Conservation (phyloP, 2,797 vertebrate genomes). For the Selene dorsalis region DNA sequence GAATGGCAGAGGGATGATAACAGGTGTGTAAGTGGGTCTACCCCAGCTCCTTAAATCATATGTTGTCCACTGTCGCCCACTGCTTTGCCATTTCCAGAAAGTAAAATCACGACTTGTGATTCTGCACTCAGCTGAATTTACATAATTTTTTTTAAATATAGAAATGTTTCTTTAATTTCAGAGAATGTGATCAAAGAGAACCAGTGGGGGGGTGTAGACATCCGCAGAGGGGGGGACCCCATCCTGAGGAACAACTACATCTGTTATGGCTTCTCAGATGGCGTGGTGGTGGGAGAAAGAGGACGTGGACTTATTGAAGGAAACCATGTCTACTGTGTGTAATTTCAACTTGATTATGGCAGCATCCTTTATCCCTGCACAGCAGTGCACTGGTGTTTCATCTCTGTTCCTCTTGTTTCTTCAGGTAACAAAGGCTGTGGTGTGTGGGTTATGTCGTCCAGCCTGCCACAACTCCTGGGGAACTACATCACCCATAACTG, state of each 20-base stretch:
- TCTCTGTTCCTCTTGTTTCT: slow-evolving; percentile 7
- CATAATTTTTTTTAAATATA: neutral
- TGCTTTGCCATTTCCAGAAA: neutral
- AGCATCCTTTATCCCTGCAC: neutral
- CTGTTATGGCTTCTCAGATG: slow-evolving; percentile 91
- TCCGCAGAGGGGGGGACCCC: slow-evolving; percentile 90
- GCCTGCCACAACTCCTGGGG: slow-evolving; percentile 90
- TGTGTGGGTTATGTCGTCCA: slow-evolving; percentile 93
- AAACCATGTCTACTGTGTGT: slow-evolving; percentile 91
- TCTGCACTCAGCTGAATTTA: accelerated
- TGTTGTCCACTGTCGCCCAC: neutral
- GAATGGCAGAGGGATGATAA: slow-evolving; percentile 92
- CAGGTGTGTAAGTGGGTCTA: slow-evolving; percentile 80
- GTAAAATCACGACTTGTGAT: neutral
- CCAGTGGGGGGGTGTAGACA: slow-evolving; percentile 94
- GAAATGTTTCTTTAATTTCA: slow-evolving; percentile 57
- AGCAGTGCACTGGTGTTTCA: neutral
- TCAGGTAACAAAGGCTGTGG: slow-evolving; percentile 94
- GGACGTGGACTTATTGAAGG: slow-evolving; percentile 93
- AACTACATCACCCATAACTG: slow-evolving; percentile 92
- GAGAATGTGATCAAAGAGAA: slow-evolving; percentile 94
- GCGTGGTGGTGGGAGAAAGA: slow-evolving; percentile 91
- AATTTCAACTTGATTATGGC: neutral
- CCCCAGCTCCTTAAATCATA: neutral
- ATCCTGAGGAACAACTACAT: slow-evolving; percentile 92